Percentiles rank a stretch among this genome's conserved stretches.
Evolutionary conservation across 2,797 vertebrate genomes (phyloP).

Genomic region (Hapalemur alaotrensis): DNA sequence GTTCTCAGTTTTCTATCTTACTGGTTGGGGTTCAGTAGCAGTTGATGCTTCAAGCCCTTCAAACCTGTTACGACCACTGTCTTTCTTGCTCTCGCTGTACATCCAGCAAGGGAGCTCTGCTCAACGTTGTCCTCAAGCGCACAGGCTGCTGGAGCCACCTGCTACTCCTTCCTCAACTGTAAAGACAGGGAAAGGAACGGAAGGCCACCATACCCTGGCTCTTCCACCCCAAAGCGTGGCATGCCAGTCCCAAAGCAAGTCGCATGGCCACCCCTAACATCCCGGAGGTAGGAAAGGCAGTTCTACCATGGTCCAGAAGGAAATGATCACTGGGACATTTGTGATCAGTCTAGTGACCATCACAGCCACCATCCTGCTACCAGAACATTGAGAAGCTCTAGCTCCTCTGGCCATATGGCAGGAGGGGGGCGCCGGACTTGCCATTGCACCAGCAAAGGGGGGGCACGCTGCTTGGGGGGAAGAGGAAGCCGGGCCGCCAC

Average conservation of each 20-base stretch:
- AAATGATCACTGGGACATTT: not conserved
- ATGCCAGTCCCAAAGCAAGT: not conserved
- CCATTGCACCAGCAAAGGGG: not conserved
- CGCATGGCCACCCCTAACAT: fast-evolving
- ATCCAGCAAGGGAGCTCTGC: too few relatives aligned
- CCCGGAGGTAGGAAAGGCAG: too few relatives aligned
- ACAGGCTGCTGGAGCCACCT: not conserved
- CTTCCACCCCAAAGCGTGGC: not conserved
- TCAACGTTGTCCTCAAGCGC: not conserved
- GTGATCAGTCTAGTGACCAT: not conserved
- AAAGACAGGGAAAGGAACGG: not conserved
- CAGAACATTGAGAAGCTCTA: not conserved
- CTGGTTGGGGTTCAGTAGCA: not conserved
- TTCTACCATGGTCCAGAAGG: not conserved
- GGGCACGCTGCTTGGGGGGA: not conserved
- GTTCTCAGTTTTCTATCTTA: not conserved
- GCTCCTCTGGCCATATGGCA: not conserved
- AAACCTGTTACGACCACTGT: not conserved
- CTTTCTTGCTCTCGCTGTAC: not conserved
- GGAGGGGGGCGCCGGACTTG: not conserved
- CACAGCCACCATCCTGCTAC: not conserved
- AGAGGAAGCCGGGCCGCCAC: not conserved
- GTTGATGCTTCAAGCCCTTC: not conserved
- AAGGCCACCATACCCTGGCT: not conserved
- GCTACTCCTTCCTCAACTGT: not conserved